Conservation (phyloP, 2,797 vertebrate species). For the Chrosomus eos region DNA sequence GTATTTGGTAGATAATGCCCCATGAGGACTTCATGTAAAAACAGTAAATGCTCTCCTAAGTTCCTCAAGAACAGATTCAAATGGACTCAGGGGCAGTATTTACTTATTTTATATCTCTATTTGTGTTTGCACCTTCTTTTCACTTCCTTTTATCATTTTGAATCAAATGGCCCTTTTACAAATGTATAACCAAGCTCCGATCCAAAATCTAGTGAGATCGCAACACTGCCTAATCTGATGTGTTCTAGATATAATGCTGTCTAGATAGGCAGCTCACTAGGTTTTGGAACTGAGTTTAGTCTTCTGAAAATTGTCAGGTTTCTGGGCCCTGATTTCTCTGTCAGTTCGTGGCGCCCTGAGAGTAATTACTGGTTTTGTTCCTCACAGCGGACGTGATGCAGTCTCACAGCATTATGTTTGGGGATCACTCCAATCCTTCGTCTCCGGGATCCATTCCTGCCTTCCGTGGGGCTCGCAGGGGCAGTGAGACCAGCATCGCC, state of each 20-base stretch:
- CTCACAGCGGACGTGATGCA: conserved; percentile 87
- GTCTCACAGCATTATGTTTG: conserved; percentile 81
- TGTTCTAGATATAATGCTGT: background rate
- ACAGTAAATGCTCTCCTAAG: background rate
- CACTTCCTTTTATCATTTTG: conserved; percentile 13
- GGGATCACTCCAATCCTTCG: conserved; percentile 82
- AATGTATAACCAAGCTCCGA: background rate
- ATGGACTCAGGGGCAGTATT: conserved; percentile 29
- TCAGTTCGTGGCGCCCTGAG: background rate
- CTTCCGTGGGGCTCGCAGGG: conserved; percentile 86
- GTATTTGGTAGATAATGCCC: conserved; percentile 23
- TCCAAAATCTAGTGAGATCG: background rate
- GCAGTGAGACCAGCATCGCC: conserved; percentile 94
- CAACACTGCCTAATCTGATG: background rate
- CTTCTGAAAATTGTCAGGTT: background rate
- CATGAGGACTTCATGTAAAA: background rate
- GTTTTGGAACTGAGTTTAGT: background rate
- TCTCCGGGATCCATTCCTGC: conserved; percentile 82
- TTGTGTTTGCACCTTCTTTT: conserved; percentile 16
- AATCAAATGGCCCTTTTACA: conserved; percentile 16
- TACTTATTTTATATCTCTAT: background rate
- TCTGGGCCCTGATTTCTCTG: background rate
- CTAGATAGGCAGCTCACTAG: background rate
- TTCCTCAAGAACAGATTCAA: background rate
- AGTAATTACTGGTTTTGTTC: conserved; percentile 58